Conservation (phyloP, 2,888 invertebrate species). For the Bombyx huttoni region DNA sequence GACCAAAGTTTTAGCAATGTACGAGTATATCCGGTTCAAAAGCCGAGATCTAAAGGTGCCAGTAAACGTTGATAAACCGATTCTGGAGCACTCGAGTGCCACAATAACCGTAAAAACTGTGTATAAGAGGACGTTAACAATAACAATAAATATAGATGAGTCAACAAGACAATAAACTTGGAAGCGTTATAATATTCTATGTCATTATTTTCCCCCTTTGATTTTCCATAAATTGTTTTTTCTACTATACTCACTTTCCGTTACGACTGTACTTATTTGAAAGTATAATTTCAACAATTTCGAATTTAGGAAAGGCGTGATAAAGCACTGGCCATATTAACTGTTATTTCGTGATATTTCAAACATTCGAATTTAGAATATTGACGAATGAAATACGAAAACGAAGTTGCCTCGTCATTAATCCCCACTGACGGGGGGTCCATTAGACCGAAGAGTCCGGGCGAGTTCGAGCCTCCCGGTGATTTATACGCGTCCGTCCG, state of each 20-base stretch:
- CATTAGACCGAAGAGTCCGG: conserved; percentile 14
- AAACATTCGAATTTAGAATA: conserved; percentile 2
- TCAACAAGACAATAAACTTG: conserved; percentile 23
- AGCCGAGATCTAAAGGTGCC: too few relatives aligned
- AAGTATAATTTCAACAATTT: too few relatives aligned
- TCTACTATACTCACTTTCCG: too few relatives aligned
- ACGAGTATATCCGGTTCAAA: too few relatives aligned
- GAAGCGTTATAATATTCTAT: conserved; percentile 8
- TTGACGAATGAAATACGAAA: conserved; percentile 10
- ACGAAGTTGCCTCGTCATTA: conserved; percentile 22
- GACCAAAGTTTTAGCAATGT: too few relatives aligned
- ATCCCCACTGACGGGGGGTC: conserved; percentile 22
- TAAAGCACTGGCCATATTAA: too few relatives aligned
- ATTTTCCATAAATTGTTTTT: too few relatives aligned
- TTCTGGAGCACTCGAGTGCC: conserved; percentile 5
- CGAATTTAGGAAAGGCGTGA: too few relatives aligned
- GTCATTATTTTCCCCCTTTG: neutral
- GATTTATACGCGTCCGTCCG: conserved; percentile 20
- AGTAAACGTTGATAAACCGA: too few relatives aligned
- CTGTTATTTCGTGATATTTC: neutral
- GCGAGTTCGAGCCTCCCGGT: conserved; percentile 9
- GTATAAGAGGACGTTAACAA: conserved; percentile 16
- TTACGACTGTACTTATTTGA: too few relatives aligned
- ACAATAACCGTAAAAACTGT: conserved; percentile 17
- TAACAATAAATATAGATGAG: conserved; percentile 18